Evolutionary conservation across 2,888 invertebrate genomes (phyloP).

Genomic region (Tipula helvola): DNA sequence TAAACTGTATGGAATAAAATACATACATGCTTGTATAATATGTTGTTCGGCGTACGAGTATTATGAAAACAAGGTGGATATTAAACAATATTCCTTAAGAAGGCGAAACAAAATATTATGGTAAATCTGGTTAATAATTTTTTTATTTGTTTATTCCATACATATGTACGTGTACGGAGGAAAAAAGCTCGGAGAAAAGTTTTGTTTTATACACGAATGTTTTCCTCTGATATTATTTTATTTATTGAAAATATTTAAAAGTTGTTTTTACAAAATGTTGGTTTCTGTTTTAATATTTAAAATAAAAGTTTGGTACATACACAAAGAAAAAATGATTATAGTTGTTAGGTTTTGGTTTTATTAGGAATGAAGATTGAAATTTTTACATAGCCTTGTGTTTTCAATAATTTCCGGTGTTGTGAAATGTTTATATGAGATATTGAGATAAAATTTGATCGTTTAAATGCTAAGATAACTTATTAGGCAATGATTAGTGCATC

Average conservation of each 20-base stretch:
- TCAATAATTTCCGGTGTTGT: no score
- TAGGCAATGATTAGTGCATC: no score
- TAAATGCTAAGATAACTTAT: no score
- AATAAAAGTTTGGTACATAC: background rate
- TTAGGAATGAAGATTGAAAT: background rate
- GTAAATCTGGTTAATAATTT: background rate
- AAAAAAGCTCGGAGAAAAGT: background rate
- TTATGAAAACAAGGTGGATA: background rate
- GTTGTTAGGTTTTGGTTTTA: background rate
- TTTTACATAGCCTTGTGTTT: no score
- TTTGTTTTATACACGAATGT: background rate
- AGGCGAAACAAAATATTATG: background rate
- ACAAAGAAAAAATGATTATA: background rate
- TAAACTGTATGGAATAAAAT: background rate
- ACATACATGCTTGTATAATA: background rate
- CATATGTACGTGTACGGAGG: background rate
- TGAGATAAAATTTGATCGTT: no score
- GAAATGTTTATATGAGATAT: no score
- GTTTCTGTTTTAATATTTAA: background rate
- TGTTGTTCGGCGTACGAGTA: background rate
- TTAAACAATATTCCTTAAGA: background rate
- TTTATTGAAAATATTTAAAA: background rate
- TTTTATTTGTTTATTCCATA: background rate
- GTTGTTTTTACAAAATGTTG: background rate
- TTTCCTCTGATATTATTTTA: background rate